Evolutionary conservation across 2,888 invertebrate species (phyloP), one percentile per base, ranked within the genome.

Genomic region (Acheta domesticus): DNA sequence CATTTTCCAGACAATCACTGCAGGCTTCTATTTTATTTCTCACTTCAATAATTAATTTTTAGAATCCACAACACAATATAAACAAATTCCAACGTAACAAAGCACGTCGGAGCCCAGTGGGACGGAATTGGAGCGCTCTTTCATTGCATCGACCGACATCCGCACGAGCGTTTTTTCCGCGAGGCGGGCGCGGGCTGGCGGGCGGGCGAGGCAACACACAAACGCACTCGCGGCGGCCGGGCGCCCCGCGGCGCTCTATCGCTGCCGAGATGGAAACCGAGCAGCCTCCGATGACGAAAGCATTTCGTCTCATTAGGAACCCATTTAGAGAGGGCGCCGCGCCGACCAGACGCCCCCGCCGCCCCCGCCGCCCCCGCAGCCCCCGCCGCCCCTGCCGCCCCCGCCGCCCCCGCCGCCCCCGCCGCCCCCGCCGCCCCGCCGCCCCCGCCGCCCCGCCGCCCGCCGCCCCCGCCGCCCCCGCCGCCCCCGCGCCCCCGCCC

Each of bases 171-270:
- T 36, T 36, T 36, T 36, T 36, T 36, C 5, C 5, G 36, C 36
- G 36, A 36, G 36, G 3, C 5, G 36, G 77, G 49, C 48, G 49
- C 36, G 77, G 48, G 49, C 4, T 49, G n/a, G 12, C 8, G 14
- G 16, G 49, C 19, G 14, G 21, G n/a, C 16, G 74, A 11, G 23
- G 77, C 20, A 80, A 79, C 80, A 79, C 49, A 79, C 78, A 79
- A 79, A 79, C 77, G 81, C 79, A 80, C 80, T 79, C 78, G 48
- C 23, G 75, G 62, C 21, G 76, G 21, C 79, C 76, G 23, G 80
- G 62, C n/a, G 74, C 73, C 76, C 76, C 76, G 49, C 50, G 23
- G 20, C 11, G 20, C 75, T 23, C 75, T 36, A n/a, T 78, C 48
- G 48, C 21, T 74, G 48, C n/a, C 48, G 21, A 74, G 50, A 79